These are phyloP conservation scores for Thinocorus orbignyianus DNA, from an alignment of 2,113 vertebrate species.

Conservation along the genomic window DNA sequence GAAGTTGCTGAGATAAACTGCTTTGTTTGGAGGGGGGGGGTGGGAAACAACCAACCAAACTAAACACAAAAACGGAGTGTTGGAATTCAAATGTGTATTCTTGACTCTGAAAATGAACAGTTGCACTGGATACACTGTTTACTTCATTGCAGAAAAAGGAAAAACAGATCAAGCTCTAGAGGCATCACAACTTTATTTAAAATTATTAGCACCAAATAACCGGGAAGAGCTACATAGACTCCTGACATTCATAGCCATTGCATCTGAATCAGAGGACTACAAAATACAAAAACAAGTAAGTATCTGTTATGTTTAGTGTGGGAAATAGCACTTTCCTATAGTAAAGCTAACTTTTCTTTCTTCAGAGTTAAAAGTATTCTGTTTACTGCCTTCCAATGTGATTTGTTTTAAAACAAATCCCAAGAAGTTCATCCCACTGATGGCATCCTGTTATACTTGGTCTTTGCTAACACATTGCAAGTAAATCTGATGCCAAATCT, in stretches of 20 bases:
- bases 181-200: slow-evolving; percentile 82
- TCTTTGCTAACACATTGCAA: neutral
- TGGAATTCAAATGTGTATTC: neutral
- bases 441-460: neutral
- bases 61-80: neutral
- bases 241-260: slow-evolving; percentile 76
- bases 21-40: neutral
- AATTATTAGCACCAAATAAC: slow-evolving; percentile 70
- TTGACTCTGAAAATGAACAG: neutral
- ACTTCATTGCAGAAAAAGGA: slow-evolving; percentile 68
- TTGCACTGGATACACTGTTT: neutral
- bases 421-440: neutral
- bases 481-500: neutral
- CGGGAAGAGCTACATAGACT: slow-evolving; percentile 80
- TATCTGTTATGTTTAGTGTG: neutral
- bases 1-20: neutral
- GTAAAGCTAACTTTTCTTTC: neutral
- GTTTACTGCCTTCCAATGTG: neutral
- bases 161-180: slow-evolving; percentile 76
- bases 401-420: neutral
- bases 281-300: slow-evolving; percentile 82
- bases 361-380: neutral
- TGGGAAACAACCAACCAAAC: too few species aligned
- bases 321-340: neutral
- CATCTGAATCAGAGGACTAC: slow-evolving; percentile 69